Base-by-base conservation (phyloP, 2,113 vertebrate genomes). In the Gymnarchus niloticus region DNA sequence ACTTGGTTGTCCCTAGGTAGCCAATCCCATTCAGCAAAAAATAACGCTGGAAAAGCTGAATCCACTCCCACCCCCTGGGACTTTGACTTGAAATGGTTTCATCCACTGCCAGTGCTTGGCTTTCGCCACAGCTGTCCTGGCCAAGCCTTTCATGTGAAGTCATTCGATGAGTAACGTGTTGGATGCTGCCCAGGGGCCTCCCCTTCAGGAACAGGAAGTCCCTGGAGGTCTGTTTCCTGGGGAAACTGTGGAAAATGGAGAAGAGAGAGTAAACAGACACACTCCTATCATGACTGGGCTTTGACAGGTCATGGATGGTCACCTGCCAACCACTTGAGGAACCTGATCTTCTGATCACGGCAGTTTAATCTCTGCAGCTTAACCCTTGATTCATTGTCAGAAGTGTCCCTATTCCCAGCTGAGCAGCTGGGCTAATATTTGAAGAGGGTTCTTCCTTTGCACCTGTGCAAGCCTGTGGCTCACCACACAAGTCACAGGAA, bases 361-460 rank as follows among this genome's bases (percentile, higher is more conserved):
- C 51, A 3, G 21, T n/a, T 77, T 77, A 44, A 6, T 12, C 41
- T 6, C 69, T 49, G 41, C 6, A 19, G 37, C 73, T 85, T 61
- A 85, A 59, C 85, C 41, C 54, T 69, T 8, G 44, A 33, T 41
- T 21, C 52, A 19, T 54, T 54, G 52, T 46, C 44, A 41, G 78
- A 80, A 49, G 41, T 59, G 37, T 48, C 83, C 57, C 57, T 25
- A 46, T 12, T 14, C 57, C 46, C 23, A 33, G 46, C 80, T 80
- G 52, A 51, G 14, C 80, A 59, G 73, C 76, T 65, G 81, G 80
- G 83, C 86, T 80, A 87, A 69, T 80, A 56, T 88, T 83, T 76
- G 82, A 85, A 83, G 81, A 57, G 69, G 57, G 59, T 83, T 82
- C 80, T 77, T 76, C 78, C 85, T 54, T 52, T 49, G 52, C 82